Base-by-base conservation (phyloP, 1,140 invertebrate species). In the Leucophenga varia region DNA sequence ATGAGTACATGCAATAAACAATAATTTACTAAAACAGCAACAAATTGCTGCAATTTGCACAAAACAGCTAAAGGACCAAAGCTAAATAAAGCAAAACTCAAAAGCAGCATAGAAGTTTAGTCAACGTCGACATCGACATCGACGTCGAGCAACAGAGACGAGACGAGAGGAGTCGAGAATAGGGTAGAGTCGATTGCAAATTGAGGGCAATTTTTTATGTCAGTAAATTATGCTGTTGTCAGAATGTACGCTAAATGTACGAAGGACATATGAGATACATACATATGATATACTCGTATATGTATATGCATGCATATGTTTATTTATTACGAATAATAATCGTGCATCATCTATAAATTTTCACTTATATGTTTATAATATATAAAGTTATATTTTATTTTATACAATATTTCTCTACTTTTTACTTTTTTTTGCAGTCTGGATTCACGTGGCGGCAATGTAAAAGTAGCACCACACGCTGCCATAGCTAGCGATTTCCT, bases 401-500 rank as follows among this genome's bases (percentile, higher is more conserved):
- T 12, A 30, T 32, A n/a, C n/a, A n/a, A n/a, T n/a, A n/a, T 21
- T 7, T 28, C n/a, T 30, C 25, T 47, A 3, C 28, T 61, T 46
- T 20, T 61, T 80, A 78, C 30, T 77, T 35, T 13, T 36, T 52
- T 43, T 47, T 40, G 13, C 43, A 92, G 90, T 68, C 80, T 90
- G 69, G 89, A 91, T 76, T 88, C 87, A 47, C 79, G 90, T 58
- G 82, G 80, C 2, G 81, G 82, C 8, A 80, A 84, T 47, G 76
- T 88, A 18, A 73, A 77, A 37, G 57, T 78, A 38, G 83, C 84
- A 2, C 78, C 81, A 36, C 88, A 91, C 69, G 86, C 86, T 79
- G 86, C 88, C 18, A 83, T 86, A 55, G 84, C 84, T 57, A 84
- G 85, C 41, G 86, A 88, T 59, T n/a, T n/a, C n/a, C 81, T 90